A percentile compares a stretch with the other conserved stretches of the same genome.
These are phyloP conservation scores for Malacosoma neustria DNA, from an alignment of 2,888 invertebrate genomes.

Conservation along the genomic window DNA sequence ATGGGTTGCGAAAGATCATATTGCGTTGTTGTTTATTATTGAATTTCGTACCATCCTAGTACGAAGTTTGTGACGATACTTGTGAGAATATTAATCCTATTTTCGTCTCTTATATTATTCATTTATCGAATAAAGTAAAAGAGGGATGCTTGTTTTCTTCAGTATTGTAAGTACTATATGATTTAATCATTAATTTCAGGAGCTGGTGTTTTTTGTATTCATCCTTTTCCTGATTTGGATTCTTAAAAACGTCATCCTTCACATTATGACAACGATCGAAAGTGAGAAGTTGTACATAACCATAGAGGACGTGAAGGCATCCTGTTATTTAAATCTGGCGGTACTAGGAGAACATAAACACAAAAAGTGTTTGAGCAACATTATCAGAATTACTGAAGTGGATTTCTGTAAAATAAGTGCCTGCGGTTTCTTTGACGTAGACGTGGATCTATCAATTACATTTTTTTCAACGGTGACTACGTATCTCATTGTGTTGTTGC, in stretches of 20 bases:
- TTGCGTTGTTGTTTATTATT: too few species aligned
- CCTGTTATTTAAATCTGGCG: neutral
- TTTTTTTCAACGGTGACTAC: constrained; percentile 17
- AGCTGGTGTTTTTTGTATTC: too few species aligned
- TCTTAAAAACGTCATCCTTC: neutral
- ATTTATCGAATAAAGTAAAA: too few species aligned
- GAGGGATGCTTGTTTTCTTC: too few species aligned
- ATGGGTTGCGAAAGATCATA: too few species aligned
- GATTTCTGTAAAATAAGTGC: constrained; percentile 20
- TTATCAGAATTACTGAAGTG: constrained; percentile 13
- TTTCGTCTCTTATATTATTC: too few species aligned
- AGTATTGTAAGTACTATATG: too few species aligned
- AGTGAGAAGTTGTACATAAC: neutral
- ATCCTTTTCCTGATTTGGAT: neutral
- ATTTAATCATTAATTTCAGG: too few species aligned
- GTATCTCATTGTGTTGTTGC: constrained; percentile 26
- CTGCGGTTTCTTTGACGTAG: constrained; percentile 21
- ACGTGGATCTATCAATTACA: constrained; percentile 18
- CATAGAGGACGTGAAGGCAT: neutral
- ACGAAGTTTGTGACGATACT: too few species aligned
- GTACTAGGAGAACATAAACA: constrained; percentile 6
- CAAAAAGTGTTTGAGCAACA: constrained; percentile 14
- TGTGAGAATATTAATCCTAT: too few species aligned
- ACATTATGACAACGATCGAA: neutral
- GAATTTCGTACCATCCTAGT: too few species aligned